phyloP scores from a whole-genome alignment of 2,113 vertebrate species.

The Spizaetus ornatus region DNA sequence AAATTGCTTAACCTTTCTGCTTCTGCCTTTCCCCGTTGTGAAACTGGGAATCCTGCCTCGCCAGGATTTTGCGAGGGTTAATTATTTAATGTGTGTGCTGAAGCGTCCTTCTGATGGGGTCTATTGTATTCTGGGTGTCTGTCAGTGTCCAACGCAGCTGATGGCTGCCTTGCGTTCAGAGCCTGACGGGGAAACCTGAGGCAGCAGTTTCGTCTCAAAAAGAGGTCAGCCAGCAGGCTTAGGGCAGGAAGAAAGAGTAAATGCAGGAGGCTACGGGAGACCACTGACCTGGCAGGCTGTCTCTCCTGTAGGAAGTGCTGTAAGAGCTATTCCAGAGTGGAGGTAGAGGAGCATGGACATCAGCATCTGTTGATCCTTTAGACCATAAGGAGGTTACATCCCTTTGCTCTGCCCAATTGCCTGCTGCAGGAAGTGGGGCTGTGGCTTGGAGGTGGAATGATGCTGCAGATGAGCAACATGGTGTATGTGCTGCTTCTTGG shows the following conservation, averaged over 20 bases:
- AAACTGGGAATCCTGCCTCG: not conserved
- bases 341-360: not conserved
- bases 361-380: not conserved
- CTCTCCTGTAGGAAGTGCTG: not conserved
- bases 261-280: not conserved
- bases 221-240: not conserved
- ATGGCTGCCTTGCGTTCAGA: not conserved
- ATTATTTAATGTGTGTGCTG: not conserved
- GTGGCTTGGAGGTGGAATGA: not conserved
- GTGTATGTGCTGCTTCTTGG: not conserved
- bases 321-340: not conserved
- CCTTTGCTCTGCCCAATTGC: not conserved
- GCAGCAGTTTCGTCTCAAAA: not conserved
- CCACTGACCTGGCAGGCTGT: not conserved
- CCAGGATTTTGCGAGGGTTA: not conserved
- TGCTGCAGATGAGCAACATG: not conserved
- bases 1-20: slow-evolving; percentile 37
- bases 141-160: not conserved
- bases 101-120: not conserved
- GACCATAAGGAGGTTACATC: not conserved
- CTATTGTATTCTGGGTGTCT: not conserved
- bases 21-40: not conserved
- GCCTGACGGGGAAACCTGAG: not conserved
- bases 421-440: not conserved
- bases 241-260: not conserved